phyloP scores from a whole-genome alignment of 2,888 invertebrate species.

The Rhopalosiphum nymphaeae region DNA sequence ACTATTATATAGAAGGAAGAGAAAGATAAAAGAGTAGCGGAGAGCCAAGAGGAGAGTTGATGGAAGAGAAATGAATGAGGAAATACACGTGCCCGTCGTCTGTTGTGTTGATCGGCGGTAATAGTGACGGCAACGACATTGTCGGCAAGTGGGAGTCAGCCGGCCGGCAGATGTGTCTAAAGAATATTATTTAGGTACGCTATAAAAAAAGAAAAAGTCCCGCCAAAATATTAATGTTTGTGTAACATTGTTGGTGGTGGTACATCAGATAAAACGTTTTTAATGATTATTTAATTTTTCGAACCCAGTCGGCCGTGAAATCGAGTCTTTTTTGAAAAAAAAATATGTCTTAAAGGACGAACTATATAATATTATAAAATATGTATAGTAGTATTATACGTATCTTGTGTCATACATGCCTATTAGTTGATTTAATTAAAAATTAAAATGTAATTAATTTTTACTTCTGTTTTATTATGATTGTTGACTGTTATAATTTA shows the following conservation, averaged over 20 bases:
- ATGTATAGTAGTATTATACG: not conserved
- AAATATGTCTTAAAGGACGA: not conserved
- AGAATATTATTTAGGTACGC: conserved; percentile 8
- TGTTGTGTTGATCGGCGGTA: conserved; percentile 28
- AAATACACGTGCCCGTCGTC: conserved; percentile 59
- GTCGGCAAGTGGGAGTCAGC: conserved; percentile 50
- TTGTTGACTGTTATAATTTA: not conserved
- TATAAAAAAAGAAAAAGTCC: conserved; percentile 41
- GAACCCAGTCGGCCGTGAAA: conserved; percentile 49
- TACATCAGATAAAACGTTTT: not conserved
- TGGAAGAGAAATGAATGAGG: conserved; percentile 5
- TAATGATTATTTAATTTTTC: conserved; percentile 16
- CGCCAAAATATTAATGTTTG: conserved; percentile 53
- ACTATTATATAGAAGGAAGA: not conserved
- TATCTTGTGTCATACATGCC: not conserved
- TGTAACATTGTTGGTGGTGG: conserved; percentile 9
- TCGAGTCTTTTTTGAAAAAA: conserved; percentile 35
- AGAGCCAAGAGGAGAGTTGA: not conserved
- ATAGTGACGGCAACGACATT: not conserved
- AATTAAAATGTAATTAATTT: not conserved
- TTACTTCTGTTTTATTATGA: not conserved
- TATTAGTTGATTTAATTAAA: not conserved
- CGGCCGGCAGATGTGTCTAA: conserved; percentile 59
- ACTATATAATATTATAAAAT: conserved; percentile 8
- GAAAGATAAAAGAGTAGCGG: not conserved